Evolutionary conservation across 2,113 vertebrate species (phyloP).

Genomic region (Triplophysa dalaica): DNA sequence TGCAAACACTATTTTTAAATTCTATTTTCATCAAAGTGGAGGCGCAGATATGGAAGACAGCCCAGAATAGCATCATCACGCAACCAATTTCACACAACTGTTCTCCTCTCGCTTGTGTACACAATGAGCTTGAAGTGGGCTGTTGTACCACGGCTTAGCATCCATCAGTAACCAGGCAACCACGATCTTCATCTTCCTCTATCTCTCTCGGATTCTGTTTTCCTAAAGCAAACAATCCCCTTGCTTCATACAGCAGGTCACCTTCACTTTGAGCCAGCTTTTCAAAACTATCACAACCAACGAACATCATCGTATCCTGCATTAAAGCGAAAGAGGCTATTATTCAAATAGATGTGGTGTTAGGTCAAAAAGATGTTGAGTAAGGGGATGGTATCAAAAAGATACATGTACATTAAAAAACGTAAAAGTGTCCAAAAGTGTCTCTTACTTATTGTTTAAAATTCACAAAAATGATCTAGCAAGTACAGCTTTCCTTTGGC

Average conservation of each 20-base stretch:
- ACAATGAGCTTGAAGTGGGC: slow-evolving; percentile 57
- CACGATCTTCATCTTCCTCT: slow-evolving; percentile 29
- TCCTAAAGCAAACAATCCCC: slow-evolving; percentile 21
- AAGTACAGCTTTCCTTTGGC: too few relatives aligned
- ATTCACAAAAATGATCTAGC: too few relatives aligned
- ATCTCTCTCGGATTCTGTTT: slow-evolving; percentile 27
- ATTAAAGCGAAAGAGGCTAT: too few relatives aligned
- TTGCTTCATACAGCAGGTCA: slow-evolving; percentile 25
- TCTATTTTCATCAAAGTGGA: slow-evolving; percentile 40
- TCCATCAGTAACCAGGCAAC: slow-evolving; percentile 60
- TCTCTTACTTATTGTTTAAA: too few relatives aligned
- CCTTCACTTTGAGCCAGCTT: neutral
- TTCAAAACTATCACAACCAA: neutral
- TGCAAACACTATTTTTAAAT: slow-evolving; percentile 12
- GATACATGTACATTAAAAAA: too few relatives aligned
- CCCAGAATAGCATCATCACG: slow-evolving; percentile 33
- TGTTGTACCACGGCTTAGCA: slow-evolving; percentile 47
- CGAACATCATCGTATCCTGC: neutral
- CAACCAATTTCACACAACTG: slow-evolving; percentile 52
- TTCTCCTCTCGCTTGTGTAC: slow-evolving; percentile 53
- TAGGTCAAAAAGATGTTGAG: too few relatives aligned
- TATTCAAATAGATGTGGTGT: too few relatives aligned
- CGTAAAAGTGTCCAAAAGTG: too few relatives aligned
- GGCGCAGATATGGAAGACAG: slow-evolving; percentile 15
- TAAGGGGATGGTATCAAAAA: too few relatives aligned